Evolutionary conservation across 2,113 vertebrate species (phyloP).

Genomic region (Cyrtonyx montezumae): DNA sequence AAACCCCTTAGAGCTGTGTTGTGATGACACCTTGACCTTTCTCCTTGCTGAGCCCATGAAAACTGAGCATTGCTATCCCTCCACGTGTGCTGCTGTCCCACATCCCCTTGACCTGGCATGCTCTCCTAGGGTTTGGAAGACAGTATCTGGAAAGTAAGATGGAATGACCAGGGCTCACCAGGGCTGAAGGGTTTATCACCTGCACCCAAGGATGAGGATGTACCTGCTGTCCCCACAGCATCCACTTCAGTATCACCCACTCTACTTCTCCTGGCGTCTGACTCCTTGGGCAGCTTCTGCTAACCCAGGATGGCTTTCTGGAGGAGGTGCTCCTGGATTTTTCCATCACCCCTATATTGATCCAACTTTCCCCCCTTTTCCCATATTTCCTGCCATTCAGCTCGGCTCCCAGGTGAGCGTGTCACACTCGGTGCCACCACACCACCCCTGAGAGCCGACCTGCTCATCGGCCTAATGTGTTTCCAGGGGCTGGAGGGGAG

Average conservation of each 20-base stretch:
- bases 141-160: background rate
- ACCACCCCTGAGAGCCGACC: conserved; percentile 12
- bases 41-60: background rate
- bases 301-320: rapidly evolving
- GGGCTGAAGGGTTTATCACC: background rate
- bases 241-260: background rate
- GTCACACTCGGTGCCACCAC: background rate
- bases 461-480: conserved; percentile 3
- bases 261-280: background rate
- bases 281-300: background rate
- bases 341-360: background rate
- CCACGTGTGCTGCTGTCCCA: background rate
- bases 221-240: background rate
- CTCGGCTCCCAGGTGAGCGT: background rate
- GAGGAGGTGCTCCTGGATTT: background rate
- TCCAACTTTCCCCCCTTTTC: background rate
- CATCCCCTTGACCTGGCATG: background rate
- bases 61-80: background rate
- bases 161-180: background rate
- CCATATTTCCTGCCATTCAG: background rate
- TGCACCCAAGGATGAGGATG: background rate
- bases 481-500: conserved; percentile 14
- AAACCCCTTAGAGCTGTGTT: background rate
- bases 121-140: background rate
- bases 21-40: background rate